These are phyloP conservation scores for Petrolisthes manimaculis DNA, from an alignment of 2,888 invertebrate genomes.

Conservation along the genomic window DNA sequence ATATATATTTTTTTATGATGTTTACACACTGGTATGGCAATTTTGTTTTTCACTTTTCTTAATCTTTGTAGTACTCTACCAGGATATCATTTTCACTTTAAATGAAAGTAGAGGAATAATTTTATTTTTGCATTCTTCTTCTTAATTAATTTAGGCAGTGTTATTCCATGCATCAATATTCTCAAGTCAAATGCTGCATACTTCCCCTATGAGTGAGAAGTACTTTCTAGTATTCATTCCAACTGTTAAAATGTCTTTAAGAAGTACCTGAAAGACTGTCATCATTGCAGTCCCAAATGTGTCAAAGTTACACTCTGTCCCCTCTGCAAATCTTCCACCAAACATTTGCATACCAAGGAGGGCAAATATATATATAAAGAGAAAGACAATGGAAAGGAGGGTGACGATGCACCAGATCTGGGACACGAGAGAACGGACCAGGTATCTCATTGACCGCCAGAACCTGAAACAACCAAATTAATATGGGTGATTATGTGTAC, in stretches of 20 bases:
- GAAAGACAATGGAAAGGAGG: constrained; percentile 75
- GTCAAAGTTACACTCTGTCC: constrained; percentile 76
- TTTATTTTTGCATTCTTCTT: too few species aligned
- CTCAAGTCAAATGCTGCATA: neutral
- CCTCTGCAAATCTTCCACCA: constrained; percentile 75
- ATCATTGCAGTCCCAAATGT: constrained; percentile 75
- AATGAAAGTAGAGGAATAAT: too few species aligned
- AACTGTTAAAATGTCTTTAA: neutral
- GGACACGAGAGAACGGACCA: constrained; percentile 76
- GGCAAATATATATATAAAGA: constrained; percentile 77
- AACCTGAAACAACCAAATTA: constrained; percentile 70
- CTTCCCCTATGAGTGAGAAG: neutral
- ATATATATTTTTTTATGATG: too few species aligned
- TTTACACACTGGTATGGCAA: too few species aligned
- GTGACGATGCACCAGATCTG: constrained; percentile 76
- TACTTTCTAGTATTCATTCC: neutral
- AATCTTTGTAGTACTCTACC: too few species aligned
- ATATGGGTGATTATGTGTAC: constrained; percentile 6
- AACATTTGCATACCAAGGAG: constrained; percentile 77
- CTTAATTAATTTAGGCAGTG: too few species aligned
- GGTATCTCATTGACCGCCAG: constrained; percentile 76
- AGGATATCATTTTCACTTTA: too few species aligned
- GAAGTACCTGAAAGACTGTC: constrained; percentile 75
- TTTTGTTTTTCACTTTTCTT: too few species aligned
- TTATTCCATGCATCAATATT: too few species aligned